phyloP scores from a whole-genome alignment of 1,140 invertebrate species.

The Antheraea mylitta region DNA sequence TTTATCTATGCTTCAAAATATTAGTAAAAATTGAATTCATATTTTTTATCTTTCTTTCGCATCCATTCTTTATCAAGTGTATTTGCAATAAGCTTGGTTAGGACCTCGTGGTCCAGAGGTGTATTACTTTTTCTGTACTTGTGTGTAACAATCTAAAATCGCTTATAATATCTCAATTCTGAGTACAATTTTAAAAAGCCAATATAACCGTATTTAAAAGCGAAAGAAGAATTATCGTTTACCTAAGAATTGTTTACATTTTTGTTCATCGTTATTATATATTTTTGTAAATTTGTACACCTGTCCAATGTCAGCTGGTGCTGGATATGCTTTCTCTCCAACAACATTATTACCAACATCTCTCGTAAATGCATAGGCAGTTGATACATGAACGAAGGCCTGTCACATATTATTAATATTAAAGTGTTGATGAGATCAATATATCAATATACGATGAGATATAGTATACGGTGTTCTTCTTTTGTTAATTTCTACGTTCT shows the following conservation, averaged over 20 bases:
- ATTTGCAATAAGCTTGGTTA: no score
- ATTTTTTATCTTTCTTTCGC: no score
- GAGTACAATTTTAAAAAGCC: neutral
- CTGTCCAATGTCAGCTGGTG: neutral
- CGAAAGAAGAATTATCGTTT: neutral
- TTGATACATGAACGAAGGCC: conserved; percentile 6
- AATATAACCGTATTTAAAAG: no score
- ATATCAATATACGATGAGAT: no score
- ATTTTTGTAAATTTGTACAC: neutral
- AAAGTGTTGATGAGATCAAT: neutral
- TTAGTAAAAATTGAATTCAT: no score
- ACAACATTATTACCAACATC: neutral
- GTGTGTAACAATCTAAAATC: no score
- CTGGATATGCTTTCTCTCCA: conserved; percentile 1
- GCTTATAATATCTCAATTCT: neutral
- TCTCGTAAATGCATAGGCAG: neutral
- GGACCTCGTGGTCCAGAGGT: no score
- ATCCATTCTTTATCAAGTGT: no score
- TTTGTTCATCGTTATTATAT: neutral
- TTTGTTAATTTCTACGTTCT: neutral
- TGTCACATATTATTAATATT: neutral
- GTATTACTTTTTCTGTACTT: no score
- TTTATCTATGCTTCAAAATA: no score
- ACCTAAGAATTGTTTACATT: conserved; percentile 2
- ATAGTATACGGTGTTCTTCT: neutral